A percentile compares a stretch with the other conserved stretches of the same genome.
phyloP scores from a whole-genome alignment of 2,797 vertebrate species.

The Mastacembelus armatus region DNA sequence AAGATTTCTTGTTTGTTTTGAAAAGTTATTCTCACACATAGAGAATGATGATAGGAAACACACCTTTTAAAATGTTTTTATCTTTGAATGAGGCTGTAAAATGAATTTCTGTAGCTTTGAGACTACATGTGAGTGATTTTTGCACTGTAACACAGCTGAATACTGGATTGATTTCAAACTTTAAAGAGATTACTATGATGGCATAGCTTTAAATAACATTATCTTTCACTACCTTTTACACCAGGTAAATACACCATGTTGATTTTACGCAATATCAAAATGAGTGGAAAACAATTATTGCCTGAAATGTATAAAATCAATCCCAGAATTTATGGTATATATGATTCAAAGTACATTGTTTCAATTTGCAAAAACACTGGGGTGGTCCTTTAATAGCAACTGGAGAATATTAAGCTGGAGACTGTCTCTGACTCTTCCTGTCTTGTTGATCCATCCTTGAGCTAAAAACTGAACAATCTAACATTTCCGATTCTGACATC shows the following conservation, averaged over 20 bases:
- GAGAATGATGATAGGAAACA: no score
- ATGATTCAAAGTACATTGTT: neutral
- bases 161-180: neutral
- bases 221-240: fast-evolving
- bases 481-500: constrained; percentile 2
- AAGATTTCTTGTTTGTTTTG: no score
- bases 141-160: no score
- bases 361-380: neutral
- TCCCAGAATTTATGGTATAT: neutral
- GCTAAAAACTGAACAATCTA: neutral
- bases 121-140: no score
- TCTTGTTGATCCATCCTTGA: neutral
- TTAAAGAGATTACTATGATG: neutral
- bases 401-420: neutral
- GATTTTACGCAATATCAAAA: neutral
- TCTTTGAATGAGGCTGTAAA: no score
- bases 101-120: no score
- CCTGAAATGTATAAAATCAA: neutral
- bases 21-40: no score
- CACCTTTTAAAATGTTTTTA: no score
- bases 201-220: neutral
- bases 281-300: neutral
- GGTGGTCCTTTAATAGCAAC: neutral
- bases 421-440: neutral
- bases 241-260: no score